Conservation (phyloP, 2,888 invertebrate genomes). For the Cosmia trapezina region DNA sequence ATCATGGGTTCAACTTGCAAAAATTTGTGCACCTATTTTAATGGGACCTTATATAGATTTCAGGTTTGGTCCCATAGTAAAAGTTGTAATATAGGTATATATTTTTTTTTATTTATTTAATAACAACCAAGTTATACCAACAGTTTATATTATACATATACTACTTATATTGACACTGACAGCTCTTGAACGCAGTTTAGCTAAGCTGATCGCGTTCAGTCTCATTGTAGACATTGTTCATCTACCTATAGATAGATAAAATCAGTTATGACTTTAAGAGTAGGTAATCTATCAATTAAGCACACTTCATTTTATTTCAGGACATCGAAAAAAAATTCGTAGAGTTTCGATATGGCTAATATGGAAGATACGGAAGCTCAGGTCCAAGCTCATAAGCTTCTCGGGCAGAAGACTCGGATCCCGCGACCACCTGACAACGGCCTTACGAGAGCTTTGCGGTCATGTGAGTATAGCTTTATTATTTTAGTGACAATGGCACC, state of each 20-base stretch:
- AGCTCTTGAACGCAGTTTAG: no score
- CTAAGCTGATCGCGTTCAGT: no score
- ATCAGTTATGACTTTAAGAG: background rate
- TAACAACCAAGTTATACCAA: no score
- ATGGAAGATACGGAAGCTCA: constrained; percentile 81
- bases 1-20: no score
- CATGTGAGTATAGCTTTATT: constrained; percentile 79
- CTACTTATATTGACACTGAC: no score
- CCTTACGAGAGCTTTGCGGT: constrained; percentile 79
- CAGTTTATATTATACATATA: no score
- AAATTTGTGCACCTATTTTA: no score
- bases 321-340: background rate
- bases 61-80: no score
- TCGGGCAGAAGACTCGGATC: constrained; percentile 78
- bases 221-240: background rate
- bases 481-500: background rate
- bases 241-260: background rate
- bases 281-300: constrained; percentile 6
- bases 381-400: constrained; percentile 84
- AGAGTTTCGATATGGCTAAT: constrained; percentile 33
- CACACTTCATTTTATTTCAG: constrained; percentile 35
- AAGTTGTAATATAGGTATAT: no score
- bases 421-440: constrained; percentile 77
- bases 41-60: no score
- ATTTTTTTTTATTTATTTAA: no score